Evolutionary conservation across 2,797 vertebrate species (phyloP), one percentile per base, ranked within the genome.

Genomic region (Ctenosaura bakeri): DNA sequence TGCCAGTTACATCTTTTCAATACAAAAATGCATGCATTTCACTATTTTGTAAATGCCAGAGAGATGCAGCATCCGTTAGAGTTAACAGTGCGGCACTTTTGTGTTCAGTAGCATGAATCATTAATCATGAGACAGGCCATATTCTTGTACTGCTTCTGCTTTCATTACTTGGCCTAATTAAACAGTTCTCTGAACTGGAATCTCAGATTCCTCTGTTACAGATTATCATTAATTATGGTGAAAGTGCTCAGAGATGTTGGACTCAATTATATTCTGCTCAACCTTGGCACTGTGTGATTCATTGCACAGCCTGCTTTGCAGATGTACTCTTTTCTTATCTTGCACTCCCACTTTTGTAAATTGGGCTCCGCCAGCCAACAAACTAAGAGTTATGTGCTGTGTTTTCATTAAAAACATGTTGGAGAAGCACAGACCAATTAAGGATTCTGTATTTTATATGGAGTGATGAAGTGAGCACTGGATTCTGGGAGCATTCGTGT

Each of bases 201-300:
- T 99, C 99, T 99, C 98, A 99, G 99, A 99, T 99, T 99, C 98
- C 99, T 99, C 99, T 99, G 98, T 99, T 99, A 99, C 99, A 99
- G 99, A 99, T 99, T 99, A 99, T 99, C 99, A 99, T 99, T 99
- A 99, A 99, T 99, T 99, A 99, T 99, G 99, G 98, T 99, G 99
- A 99, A 99, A 99, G 98, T 99, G 99, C 98, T 99, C 98, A 97
- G 99, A 99, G 99, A 99, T 99, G 99, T 99, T 99, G 99, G 99
- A 99, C 99, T 99, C 99, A 99, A 99, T 99, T 99, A 99, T 99
- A 99, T 99, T 99, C 98, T 98, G 98, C 99, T 99, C 99, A 99
- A 98, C 98, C 98, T 98, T 99, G 99, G 99, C 99, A 99, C 96
- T 88, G 97, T 96, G 98, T 99, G 99, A 99, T 99, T 99, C 99